Evolutionary conservation across 2,888 invertebrate species (phyloP).

Genomic region (Cerastis rubricosa): DNA sequence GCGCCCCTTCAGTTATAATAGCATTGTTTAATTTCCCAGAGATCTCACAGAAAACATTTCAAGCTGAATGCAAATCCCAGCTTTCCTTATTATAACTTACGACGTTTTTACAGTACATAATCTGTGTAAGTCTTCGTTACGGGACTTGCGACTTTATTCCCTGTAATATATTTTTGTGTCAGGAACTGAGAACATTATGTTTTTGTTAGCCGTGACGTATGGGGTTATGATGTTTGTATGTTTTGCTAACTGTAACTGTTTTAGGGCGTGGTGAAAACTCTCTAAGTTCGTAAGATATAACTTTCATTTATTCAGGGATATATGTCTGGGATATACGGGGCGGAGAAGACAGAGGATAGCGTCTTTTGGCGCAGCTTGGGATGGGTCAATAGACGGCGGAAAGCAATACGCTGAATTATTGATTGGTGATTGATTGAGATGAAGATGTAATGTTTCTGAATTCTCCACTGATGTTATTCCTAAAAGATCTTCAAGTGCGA

Average conservation of each 20-base stretch:
- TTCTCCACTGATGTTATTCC: neutral
- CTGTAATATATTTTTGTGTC: slow-evolving; percentile 59
- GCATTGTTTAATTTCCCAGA: slow-evolving; percentile 26
- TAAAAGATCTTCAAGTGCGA: neutral
- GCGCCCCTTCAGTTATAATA: neutral
- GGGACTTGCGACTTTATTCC: slow-evolving; percentile 54
- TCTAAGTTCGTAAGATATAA: neutral
- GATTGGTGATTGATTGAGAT: neutral
- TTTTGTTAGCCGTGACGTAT: slow-evolving; percentile 57
- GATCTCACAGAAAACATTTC: slow-evolving; percentile 23
- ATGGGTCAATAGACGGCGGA: neutral
- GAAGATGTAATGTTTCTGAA: neutral
- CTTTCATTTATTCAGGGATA: neutral
- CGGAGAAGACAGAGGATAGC: neutral
- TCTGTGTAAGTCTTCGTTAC: slow-evolving; percentile 65
- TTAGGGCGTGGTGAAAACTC: neutral
- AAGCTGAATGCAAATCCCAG: slow-evolving; percentile 40
- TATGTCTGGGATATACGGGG: neutral
- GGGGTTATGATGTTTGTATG: slow-evolving; percentile 34
- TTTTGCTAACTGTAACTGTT: slow-evolving; percentile 22
- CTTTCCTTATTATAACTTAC: slow-evolving; percentile 53
- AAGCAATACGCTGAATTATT: neutral
- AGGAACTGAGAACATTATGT: slow-evolving; percentile 49
- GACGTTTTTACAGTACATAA: slow-evolving; percentile 53
- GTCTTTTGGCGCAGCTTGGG: neutral